These are phyloP conservation scores for Dendronephthya gigantea DNA, from an alignment of 64 coral and sea anemone species.

Conservation along the genomic window DNA sequence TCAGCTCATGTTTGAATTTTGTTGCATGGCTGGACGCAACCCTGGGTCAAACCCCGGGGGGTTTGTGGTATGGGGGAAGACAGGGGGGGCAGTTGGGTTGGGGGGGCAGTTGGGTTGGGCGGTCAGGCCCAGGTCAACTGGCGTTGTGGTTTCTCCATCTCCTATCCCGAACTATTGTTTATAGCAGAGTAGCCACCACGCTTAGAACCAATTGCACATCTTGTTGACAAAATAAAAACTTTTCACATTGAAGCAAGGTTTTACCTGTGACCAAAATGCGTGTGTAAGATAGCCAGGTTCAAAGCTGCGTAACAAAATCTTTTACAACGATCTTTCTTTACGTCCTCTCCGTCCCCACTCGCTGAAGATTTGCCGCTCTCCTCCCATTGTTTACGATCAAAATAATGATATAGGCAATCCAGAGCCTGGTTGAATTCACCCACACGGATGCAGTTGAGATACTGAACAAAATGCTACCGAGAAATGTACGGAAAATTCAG, in stretches of 20 bases:
- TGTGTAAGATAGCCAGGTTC: constrained; percentile 70
- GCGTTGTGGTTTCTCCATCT: too few relatives aligned
- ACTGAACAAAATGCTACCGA: constrained; percentile 62
- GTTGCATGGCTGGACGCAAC: too few relatives aligned
- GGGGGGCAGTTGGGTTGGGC: too few relatives aligned
- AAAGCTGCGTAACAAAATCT: constrained; percentile 96
- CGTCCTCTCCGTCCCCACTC: constrained; percentile 32
- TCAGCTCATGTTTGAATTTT: too few relatives aligned
- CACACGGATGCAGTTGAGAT: constrained; percentile 65
- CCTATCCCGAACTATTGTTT: too few relatives aligned
- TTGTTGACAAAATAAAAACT: too few relatives aligned
- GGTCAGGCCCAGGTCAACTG: too few relatives aligned
- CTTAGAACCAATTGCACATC: too few relatives aligned
- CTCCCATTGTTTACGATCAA: constrained; percentile 83
- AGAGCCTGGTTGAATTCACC: constrained; percentile 60
- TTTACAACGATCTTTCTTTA: constrained; percentile 63
- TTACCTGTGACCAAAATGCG: constrained; percentile 81
- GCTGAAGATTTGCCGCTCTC: neutral
- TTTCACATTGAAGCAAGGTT: neutral
- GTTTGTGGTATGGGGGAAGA: too few relatives aligned
- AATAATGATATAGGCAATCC: constrained; percentile 88
- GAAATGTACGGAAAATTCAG: neutral
- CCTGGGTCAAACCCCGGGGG: too few relatives aligned
- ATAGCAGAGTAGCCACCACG: too few relatives aligned
- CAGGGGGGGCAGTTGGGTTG: too few relatives aligned